Percentiles rank a stretch among this genome's conserved stretches.
These are phyloP conservation scores for Panurus biarmicus DNA, from an alignment of 2,113 vertebrate species.

Conservation along the genomic window DNA sequence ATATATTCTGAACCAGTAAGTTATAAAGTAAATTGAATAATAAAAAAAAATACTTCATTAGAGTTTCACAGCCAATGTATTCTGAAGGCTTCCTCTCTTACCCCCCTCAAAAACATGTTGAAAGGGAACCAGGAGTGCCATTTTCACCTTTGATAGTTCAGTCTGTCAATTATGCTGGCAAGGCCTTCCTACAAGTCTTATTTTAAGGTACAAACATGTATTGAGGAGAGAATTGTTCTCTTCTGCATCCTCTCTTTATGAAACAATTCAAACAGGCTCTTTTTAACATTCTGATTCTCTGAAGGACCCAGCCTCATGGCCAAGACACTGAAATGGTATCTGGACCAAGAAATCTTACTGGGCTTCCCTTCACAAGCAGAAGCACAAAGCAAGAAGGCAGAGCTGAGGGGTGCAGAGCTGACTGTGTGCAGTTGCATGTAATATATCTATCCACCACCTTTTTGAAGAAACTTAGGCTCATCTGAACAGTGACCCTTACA, in stretches of 20 bases:
- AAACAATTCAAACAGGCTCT: neutral
- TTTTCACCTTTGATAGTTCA: neutral
- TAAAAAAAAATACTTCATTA: neutral
- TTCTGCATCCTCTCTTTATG: neutral
- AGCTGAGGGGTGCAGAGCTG: neutral
- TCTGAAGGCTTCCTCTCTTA: neutral
- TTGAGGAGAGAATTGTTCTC: neutral
- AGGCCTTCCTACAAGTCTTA: neutral
- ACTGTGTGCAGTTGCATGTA: neutral
- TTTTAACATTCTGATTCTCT: neutral
- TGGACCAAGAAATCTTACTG: neutral
- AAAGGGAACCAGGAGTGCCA: neutral
- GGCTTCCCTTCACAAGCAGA: neutral
- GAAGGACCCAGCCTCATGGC: neutral
- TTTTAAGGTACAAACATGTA: neutral
- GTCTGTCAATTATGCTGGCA: neutral
- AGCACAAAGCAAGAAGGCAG: neutral
- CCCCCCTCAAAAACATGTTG: neutral
- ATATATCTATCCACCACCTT: neutral
- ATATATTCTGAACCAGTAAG: neutral
- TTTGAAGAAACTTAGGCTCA: neutral
- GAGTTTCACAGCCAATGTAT: neutral
- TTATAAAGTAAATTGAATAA: neutral
- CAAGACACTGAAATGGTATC: neutral
- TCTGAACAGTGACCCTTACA: neutral